phyloP scores from a whole-genome alignment of 2,113 vertebrate genomes.

The Corydoras maculifer region DNA sequence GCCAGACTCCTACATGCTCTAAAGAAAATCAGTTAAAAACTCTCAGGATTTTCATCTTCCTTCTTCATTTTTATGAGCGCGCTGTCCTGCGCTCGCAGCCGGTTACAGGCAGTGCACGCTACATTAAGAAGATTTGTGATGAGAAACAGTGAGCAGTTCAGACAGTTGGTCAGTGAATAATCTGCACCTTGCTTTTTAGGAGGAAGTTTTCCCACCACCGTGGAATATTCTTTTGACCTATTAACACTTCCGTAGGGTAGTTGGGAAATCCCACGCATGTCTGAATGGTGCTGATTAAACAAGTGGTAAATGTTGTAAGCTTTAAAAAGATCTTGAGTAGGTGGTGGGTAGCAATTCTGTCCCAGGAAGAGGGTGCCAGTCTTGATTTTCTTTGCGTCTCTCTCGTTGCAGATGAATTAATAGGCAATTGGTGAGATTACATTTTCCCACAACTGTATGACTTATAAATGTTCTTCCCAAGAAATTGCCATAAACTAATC shows the following conservation, averaged over 20 bases:
- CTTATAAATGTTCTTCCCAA: too few species aligned
- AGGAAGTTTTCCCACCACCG: constrained; percentile 15
- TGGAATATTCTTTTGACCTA: constrained; percentile 21
- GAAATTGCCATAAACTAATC: too few species aligned
- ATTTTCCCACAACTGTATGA: too few species aligned
- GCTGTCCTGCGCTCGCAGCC: constrained; percentile 11
- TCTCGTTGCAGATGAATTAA: too few species aligned
- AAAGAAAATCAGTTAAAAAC: neutral
- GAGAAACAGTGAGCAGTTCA: constrained; percentile 22
- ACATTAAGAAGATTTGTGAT: constrained; percentile 37
- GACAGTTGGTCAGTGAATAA: constrained; percentile 4
- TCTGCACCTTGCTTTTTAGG: constrained; percentile 7
- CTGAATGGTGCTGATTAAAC: neutral
- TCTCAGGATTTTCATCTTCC: neutral
- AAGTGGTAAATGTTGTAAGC: neutral
- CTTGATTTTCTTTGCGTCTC: too few species aligned
- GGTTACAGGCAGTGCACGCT: constrained; percentile 19
- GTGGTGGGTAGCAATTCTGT: too few species aligned
- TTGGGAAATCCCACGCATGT: constrained; percentile 1
- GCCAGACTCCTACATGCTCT: constrained; percentile 19
- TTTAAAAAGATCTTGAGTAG: neutral
- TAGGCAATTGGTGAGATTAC: too few species aligned
- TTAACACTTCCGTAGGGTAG: constrained; percentile 1
- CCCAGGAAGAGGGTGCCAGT: too few species aligned
- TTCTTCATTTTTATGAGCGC: constrained; percentile 25